phyloP scores from a whole-genome alignment of 1,140 invertebrate species.

The Listronotus oregonensis region DNA sequence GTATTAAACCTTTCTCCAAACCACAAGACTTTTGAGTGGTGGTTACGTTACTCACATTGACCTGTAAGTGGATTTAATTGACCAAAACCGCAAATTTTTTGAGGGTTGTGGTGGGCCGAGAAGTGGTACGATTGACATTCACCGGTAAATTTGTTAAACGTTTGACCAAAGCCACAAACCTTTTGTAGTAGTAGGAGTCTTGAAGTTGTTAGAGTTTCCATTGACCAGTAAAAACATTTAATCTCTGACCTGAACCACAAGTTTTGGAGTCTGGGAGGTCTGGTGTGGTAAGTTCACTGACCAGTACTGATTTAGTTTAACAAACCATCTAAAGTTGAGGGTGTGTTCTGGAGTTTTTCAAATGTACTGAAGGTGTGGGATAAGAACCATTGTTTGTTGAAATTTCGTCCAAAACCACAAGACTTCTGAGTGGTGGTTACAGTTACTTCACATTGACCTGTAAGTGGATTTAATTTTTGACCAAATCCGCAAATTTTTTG shows the following conservation, averaged over 20 bases:
- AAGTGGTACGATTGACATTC: constrained; percentile 25
- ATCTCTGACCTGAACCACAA: constrained; percentile 10
- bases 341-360: not conserved
- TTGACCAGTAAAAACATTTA: constrained; percentile 4
- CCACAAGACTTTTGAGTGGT: too few species aligned
- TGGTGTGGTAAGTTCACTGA: constrained; percentile 6
- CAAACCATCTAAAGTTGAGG: not conserved
- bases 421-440: constrained; percentile 6
- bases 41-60: too few species aligned
- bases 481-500: constrained; percentile 13
- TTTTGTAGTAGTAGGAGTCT: constrained; percentile 1
- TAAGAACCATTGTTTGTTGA: too few species aligned
- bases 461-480: constrained; percentile 6
- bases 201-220: constrained; percentile 20
- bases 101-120: not conserved
- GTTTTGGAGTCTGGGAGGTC: not conserved
- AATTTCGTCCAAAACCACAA: constrained; percentile 10
- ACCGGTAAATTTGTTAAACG: constrained; percentile 16
- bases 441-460: constrained; percentile 9
- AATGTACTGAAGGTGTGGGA: not conserved
- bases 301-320: constrained; percentile 6
- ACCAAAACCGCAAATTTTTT: too few species aligned
- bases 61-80: too few species aligned
- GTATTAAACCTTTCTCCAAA: constrained; percentile 2
- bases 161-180: constrained; percentile 12